Percentiles rank a stretch among this genome's conserved stretches.
These are phyloP conservation scores for Ramphastos sulfuratus DNA, from an alignment of 2,113 vertebrate genomes.

Conservation along the genomic window DNA sequence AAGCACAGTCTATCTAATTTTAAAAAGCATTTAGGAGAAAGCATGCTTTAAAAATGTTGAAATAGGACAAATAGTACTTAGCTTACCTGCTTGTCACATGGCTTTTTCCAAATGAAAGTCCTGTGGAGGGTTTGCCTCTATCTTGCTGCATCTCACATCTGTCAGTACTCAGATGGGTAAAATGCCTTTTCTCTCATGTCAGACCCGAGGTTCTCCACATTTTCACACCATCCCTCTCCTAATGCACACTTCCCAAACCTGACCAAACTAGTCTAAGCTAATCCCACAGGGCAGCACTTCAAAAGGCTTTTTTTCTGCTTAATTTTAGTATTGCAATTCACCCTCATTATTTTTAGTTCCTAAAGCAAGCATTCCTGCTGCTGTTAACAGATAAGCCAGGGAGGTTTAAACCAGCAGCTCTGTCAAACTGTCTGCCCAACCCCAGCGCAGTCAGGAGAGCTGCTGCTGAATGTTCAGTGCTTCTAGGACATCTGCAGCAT, in stretches of 20 bases:
- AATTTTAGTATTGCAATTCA: conserved; percentile 22
- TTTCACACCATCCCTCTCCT: conserved; percentile 8
- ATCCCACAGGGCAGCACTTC: conserved; percentile 33
- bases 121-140: neutral
- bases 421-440: neutral
- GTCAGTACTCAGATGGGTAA: neutral
- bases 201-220: neutral
- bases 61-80: neutral
- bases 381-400: neutral
- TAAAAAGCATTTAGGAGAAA: neutral
- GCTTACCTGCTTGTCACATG: neutral
- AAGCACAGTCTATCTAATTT: neutral
- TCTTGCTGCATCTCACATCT: neutral
- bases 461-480: neutral
- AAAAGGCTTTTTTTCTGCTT: conserved; percentile 4
- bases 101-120: neutral
- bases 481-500: neutral
- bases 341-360: conserved; percentile 24
- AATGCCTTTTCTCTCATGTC: conserved; percentile 2
- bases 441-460: neutral
- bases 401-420: neutral
- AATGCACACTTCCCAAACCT: neutral
- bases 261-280: conserved; percentile 33
- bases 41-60: neutral
- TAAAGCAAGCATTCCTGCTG: neutral